These are phyloP conservation scores for Chaetogeoica ovagalla DNA, from an alignment of 2,888 invertebrate species.

Conservation along the genomic window DNA sequence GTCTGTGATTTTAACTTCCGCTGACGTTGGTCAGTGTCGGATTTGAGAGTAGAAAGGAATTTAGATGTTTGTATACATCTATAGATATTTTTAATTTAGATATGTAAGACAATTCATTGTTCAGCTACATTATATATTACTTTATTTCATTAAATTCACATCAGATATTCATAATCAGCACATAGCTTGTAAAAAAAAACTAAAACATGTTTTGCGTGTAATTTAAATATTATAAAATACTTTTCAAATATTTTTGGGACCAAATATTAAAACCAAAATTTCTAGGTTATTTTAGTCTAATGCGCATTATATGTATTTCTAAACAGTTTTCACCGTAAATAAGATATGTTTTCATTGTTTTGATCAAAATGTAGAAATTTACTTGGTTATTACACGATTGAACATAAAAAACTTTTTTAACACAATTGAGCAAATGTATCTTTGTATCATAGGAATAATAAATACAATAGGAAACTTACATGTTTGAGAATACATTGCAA, in stretches of 20 bases:
- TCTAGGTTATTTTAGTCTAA: slow-evolving; percentile 19
- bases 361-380: neutral
- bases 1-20: slow-evolving; percentile 36
- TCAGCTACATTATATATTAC: neutral
- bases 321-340: slow-evolving; percentile 8
- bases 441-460: no score
- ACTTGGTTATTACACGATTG: no score
- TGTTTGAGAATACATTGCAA: no score
- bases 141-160: neutral
- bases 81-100: no score
- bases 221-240: neutral
- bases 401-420: no score
- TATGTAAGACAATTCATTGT: neutral
- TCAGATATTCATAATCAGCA: neutral
- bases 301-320: slow-evolving; percentile 28
- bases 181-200: neutral
- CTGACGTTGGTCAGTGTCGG: neutral
- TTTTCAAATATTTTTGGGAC: slow-evolving; percentile 34
- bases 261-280: slow-evolving; percentile 40
- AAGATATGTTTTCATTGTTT: slow-evolving; percentile 7
- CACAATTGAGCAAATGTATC: no score
- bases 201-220: neutral
- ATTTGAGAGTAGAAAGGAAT: slow-evolving; percentile 5
- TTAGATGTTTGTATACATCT: neutral
- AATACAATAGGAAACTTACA: no score